Evolutionary conservation across 2,888 invertebrate species (phyloP).

Genomic region (Nymphalis c-album): DNA sequence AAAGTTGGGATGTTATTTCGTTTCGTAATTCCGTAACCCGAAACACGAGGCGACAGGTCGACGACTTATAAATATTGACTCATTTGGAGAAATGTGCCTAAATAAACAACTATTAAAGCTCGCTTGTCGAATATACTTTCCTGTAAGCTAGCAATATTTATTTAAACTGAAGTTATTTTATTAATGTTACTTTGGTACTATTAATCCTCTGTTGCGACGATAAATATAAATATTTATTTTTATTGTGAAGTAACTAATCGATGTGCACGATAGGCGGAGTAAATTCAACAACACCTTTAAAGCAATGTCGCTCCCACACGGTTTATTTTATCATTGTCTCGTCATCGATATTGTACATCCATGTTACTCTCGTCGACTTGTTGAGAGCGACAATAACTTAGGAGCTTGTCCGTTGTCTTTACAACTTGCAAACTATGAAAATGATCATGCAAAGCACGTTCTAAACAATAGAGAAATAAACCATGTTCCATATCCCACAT

Average conservation of each 20-base stretch:
- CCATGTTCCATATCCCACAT: conserved; percentile 62
- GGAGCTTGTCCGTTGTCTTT: conserved; percentile 38
- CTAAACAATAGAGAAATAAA: conserved; percentile 75
- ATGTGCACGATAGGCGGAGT: background rate
- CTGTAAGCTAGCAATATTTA: background rate
- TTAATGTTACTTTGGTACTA: background rate
- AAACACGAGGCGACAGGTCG: conserved; percentile 48
- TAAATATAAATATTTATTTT: background rate
- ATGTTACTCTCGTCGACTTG: conserved; percentile 32
- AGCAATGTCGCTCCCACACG: conserved; percentile 37
- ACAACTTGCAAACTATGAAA: conserved; percentile 41
- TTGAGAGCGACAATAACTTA: conserved; percentile 58
- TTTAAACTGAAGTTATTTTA: background rate
- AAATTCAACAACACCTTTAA: conserved; percentile 41
- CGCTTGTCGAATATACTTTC: background rate
- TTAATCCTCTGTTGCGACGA: background rate
- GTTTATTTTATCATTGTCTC: conserved; percentile 39
- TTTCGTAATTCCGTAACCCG: background rate
- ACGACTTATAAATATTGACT: conserved; percentile 72
- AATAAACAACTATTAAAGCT: conserved; percentile 23
- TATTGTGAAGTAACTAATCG: background rate
- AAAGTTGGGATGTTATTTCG: background rate
- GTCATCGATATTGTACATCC: conserved; percentile 46
- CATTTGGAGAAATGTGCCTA: conserved; percentile 43
- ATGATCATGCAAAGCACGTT: conserved; percentile 57